Base-by-base conservation (phyloP, 2,113 vertebrate species). In the Polypterus senegalus region DNA sequence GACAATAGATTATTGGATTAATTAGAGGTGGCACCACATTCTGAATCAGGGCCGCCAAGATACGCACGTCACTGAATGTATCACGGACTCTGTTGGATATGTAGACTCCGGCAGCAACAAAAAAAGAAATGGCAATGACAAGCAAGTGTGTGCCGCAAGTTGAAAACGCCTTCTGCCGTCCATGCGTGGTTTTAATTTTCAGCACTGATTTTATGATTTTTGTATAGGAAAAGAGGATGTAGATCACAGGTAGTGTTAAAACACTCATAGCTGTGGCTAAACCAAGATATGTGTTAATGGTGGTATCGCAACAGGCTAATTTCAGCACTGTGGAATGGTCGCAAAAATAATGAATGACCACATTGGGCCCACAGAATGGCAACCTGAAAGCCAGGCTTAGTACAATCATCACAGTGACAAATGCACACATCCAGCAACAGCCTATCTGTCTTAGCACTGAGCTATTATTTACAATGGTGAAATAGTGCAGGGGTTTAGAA, bases 101-200 rank as follows among this genome's bases (percentile, higher is more conserved):
- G 27, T 27, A 27, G 27, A 27, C 27, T 27, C 27, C 27, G 27
- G 27, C 27, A 27, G 27, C 27, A 27, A 27, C 27, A 27, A 27
- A 27, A 27, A 27, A 77, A 49, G 67, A 74, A 47, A 73, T 67
- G 0, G 65, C 66, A 7, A 79, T 73, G 5, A 74, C 69, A 46
- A 57, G 70, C 47, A 80, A 49, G 11, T 79, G 75, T 7, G 73
- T 75, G n/a, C 70, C 70, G 45, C 73, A 74, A 0, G 70, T 74
- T 46, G 69, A 3, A 3, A 76, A 65, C 0, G 66, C 67, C 60
- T 76, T 78, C 9, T 72, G 57, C 51, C 49, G 64, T 0, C 73
- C 66, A 4, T 74, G 61, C 45, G n/a, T 61, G 7, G 70, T 68
- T 4, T 66, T 43, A 53, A 79, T 67, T 10, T 54, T 68, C 1